phyloP scores from a whole-genome alignment of 2,888 invertebrate species.

The Eupithecia centaureata region DNA sequence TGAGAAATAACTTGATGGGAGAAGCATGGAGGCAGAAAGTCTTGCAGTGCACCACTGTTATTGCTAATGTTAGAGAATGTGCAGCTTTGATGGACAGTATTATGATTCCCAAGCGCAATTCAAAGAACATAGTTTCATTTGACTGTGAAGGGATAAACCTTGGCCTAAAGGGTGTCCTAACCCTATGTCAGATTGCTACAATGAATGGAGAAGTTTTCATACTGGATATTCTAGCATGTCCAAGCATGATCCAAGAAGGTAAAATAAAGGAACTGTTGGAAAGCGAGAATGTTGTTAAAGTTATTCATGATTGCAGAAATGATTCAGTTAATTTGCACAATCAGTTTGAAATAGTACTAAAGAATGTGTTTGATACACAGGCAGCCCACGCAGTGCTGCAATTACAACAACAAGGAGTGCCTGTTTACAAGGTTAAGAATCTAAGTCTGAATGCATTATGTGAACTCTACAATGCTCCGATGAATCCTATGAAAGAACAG shows the following conservation, averaged over 20 bases:
- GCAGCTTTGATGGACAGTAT: conserved; percentile 90
- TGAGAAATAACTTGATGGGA: conserved; percentile 81
- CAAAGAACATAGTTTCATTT: conserved; percentile 89
- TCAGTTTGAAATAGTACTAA: conserved; percentile 92
- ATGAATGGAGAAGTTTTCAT: conserved; percentile 92
- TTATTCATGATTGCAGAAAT: conserved; percentile 96
- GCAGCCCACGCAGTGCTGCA: conserved; percentile 96
- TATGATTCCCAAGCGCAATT: conserved; percentile 82
- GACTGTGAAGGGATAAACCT: conserved; percentile 97
- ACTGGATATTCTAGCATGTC: conserved; percentile 94
- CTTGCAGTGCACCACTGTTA: conserved; percentile 91
- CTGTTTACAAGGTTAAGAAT: conserved; percentile 97
- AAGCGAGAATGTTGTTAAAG: conserved; percentile 92
- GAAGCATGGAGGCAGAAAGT: conserved; percentile 93
- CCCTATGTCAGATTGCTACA: conserved; percentile 93
- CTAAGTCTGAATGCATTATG: conserved; percentile 96
- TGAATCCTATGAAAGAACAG: conserved; percentile 96
- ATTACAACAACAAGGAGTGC: conserved; percentile 94
- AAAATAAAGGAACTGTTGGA: conserved; percentile 92
- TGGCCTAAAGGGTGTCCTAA: conserved; percentile 94
- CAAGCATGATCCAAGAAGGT: conserved; percentile 89
- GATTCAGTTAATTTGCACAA: conserved; percentile 94
- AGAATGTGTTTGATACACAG: conserved; percentile 96
- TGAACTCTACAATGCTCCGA: conserved; percentile 93
- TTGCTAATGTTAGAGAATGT: conserved; percentile 91